Evolutionary conservation across 1,140 invertebrate species (phyloP).

Genomic region (Bombus confusus): DNA sequence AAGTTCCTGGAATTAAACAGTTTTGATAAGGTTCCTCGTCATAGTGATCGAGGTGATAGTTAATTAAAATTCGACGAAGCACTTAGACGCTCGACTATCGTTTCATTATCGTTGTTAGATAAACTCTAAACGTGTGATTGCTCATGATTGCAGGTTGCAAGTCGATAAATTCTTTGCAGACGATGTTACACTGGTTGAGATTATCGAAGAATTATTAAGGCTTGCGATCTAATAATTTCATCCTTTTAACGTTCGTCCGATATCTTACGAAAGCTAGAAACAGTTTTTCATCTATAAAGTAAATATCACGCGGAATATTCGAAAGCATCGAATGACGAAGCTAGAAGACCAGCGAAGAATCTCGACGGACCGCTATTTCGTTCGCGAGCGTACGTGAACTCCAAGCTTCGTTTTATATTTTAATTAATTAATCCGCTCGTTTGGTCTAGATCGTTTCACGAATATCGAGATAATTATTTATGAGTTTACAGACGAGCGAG

Average conservation of each 20-base stretch:
- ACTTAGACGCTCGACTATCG: neutral
- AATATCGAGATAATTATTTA: constrained; percentile 49
- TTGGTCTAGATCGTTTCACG: constrained; percentile 43
- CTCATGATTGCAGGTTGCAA: neutral
- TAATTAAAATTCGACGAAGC: neutral
- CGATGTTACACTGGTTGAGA: neutral
- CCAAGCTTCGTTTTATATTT: constrained; percentile 4
- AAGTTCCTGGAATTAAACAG: neutral
- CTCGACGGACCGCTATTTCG: constrained; percentile 19
- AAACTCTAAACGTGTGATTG: neutral
- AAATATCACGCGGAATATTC: neutral
- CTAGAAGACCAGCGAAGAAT: neutral
- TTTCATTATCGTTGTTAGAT: neutral
- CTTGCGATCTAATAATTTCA: no score
- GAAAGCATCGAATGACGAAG: neutral
- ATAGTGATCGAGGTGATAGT: neutral
- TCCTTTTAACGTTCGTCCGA: no score
- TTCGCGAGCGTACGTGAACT: neutral
- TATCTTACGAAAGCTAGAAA: no score
- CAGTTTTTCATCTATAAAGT: no score
- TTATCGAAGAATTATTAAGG: neutral
- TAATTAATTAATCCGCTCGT: constrained; percentile 49
- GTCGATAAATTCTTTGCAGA: neutral
- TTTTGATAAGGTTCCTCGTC: neutral
- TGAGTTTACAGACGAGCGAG: constrained; percentile 42